Evolutionary conservation across 1,140 invertebrate species (phyloP).

Genomic region (Copidosoma floridanum): DNA sequence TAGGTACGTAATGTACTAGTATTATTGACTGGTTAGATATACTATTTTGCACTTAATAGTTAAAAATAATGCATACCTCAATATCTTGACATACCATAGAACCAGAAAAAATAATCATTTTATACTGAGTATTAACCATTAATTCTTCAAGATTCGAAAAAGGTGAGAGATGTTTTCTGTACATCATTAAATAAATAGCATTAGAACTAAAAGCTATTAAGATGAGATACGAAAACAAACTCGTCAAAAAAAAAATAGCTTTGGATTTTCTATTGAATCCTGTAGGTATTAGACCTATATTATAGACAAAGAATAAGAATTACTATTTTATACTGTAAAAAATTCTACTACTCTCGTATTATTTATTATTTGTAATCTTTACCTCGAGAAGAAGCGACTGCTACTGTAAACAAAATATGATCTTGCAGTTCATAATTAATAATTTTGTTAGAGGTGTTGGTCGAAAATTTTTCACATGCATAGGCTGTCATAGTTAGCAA

Average conservation of each 20-base stretch:
- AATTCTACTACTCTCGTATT: not conserved
- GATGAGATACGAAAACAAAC: conserved; percentile 33
- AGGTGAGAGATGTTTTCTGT: conserved; percentile 22
- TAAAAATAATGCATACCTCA: no score
- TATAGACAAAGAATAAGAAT: no score
- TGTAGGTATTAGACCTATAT: conserved; percentile 23
- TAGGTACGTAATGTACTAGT: no score
- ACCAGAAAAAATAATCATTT: conserved; percentile 24
- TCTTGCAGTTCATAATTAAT: conserved; percentile 30
- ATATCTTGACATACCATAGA: conserved; percentile 15
- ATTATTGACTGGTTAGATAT: no score
- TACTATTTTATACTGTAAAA: not conserved
- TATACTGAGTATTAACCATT: conserved; percentile 32
- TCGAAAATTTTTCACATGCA: conserved; percentile 23
- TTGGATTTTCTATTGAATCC: conserved; percentile 26
- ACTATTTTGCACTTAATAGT: no score
- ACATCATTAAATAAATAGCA: conserved; percentile 34
- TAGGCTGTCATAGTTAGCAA: conserved; percentile 33
- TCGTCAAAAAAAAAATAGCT: conserved; percentile 31
- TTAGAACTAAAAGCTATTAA: conserved; percentile 34
- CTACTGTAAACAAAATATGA: conserved; percentile 36
- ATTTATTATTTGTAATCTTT: no score
- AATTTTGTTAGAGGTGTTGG: not conserved
- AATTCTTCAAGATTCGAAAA: conserved; percentile 32
- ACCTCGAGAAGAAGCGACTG: conserved; percentile 35